These are phyloP conservation scores for Astreopora myriophthalma DNA, from an alignment of 64 coral and sea anemone species.

Conservation along the genomic window DNA sequence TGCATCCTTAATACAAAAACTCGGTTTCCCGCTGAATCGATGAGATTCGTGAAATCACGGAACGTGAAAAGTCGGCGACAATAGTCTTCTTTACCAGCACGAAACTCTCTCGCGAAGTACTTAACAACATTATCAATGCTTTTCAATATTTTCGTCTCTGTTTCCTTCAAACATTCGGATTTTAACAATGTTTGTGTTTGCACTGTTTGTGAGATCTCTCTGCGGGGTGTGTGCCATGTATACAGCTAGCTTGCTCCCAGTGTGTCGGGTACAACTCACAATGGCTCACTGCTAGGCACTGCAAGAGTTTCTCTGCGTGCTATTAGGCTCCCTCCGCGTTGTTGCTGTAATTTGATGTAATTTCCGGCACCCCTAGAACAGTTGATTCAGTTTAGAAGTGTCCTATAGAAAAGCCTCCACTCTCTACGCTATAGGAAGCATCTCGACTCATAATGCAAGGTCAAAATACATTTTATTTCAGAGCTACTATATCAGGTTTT, in stretches of 20 bases:
- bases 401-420: too few species aligned
- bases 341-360: background rate
- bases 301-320: background rate
- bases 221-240: background rate
- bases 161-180: constrained; percentile 46
- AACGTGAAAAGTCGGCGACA: background rate
- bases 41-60: background rate
- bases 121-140: background rate
- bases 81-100: background rate
- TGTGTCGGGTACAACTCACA: background rate
- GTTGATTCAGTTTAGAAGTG: background rate
- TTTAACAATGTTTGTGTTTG: constrained; percentile 47
- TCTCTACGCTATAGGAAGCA: too few species aligned
- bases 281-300: background rate
- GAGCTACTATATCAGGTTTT: too few species aligned
- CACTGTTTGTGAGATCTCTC: constrained; percentile 6
- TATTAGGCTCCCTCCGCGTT: background rate
- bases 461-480: too few species aligned
- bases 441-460: too few species aligned
- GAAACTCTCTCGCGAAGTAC: background rate
- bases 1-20: background rate
- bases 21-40: constrained; percentile 15
- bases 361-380: background rate
- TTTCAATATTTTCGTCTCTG: constrained; percentile 34
- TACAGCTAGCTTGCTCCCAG: background rate